Percentiles rank a stretch among this genome's conserved stretches.
These are phyloP conservation scores for Styela plicata DNA, from an alignment of 23 tunicate genomes.

Conservation along the genomic window DNA sequence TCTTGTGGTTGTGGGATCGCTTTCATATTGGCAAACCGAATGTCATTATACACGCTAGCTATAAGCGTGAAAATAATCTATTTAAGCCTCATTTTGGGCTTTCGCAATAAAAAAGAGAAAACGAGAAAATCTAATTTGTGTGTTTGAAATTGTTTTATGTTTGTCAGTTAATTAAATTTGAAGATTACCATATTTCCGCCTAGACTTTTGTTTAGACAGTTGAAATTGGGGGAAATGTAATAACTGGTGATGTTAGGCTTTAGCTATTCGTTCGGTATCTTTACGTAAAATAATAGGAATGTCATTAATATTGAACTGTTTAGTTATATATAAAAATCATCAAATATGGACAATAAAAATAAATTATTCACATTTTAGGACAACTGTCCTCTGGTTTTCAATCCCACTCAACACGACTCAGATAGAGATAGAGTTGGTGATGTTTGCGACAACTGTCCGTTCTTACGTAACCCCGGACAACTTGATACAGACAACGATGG, in stretches of 20 bases:
- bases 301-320: too few species aligned
- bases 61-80: neutral
- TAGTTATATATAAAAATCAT: too few species aligned
- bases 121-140: too few species aligned
- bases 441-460: conserved; percentile 44
- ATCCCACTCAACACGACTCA: conserved; percentile 65
- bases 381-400: conserved; percentile 70
- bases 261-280: neutral
- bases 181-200: neutral
- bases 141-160: too few species aligned
- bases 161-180: too few species aligned
- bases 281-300: too few species aligned
- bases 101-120: neutral
- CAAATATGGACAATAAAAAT: neutral
- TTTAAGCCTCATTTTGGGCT: neutral
- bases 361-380: conserved; percentile 24
- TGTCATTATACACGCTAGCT: neutral
- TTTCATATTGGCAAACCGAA: neutral
- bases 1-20: neutral
- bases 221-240: neutral
- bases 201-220: too few species aligned
- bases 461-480: conserved; percentile 32
- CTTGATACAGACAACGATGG: conserved; percentile 39
- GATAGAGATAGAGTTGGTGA: conserved; percentile 49
- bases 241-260: neutral